phyloP scores from a whole-genome alignment of 2,113 vertebrate species.

The Acrocephalus kingi region DNA sequence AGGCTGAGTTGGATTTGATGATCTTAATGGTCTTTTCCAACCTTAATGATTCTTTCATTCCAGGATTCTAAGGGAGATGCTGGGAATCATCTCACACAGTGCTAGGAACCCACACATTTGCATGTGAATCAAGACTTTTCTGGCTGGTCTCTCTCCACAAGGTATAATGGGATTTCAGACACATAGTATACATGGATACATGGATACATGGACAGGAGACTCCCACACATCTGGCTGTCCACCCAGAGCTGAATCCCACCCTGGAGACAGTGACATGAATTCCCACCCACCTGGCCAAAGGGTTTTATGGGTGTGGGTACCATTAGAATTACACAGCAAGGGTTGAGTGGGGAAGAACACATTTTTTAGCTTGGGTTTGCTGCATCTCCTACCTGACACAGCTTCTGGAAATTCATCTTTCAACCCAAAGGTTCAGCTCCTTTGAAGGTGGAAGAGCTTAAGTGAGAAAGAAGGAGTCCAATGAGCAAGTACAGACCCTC shows the following conservation, averaged over 20 bases:
- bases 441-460: background rate
- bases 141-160: background rate
- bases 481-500: background rate
- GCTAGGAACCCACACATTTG: background rate
- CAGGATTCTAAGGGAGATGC: background rate
- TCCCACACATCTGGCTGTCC: background rate
- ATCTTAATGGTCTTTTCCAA: background rate
- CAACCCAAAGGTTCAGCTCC: background rate
- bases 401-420: background rate
- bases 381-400: background rate
- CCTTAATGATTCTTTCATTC: background rate
- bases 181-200: background rate
- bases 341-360: background rate
- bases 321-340: background rate
- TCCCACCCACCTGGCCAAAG: background rate
- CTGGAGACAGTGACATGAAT: background rate
- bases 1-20: background rate
- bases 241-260: background rate
- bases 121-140: background rate
- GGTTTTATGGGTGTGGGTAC: background rate
- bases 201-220: fast-evolving
- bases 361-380: background rate
- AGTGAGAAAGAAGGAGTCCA: background rate
- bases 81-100: background rate
- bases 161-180: background rate